Conservation (phyloP, 2,797 vertebrate genomes). For the Sarcophilus harrisii region DNA sequence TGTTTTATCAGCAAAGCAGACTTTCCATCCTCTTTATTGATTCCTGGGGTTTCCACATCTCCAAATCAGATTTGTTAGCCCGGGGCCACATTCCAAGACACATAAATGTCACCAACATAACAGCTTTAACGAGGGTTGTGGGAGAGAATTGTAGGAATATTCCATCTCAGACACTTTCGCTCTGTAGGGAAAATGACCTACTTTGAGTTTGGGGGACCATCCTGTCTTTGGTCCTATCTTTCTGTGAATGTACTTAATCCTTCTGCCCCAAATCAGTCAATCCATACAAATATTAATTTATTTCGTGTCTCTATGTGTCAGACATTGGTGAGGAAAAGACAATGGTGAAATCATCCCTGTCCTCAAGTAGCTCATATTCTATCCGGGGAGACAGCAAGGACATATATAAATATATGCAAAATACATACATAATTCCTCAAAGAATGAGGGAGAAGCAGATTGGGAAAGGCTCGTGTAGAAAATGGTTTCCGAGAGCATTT, state of each 20-base stretch:
- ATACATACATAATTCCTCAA: neutral
- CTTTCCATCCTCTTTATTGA: slow-evolving; percentile 71
- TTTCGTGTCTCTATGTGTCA: neutral
- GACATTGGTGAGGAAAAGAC: neutral
- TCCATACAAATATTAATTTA: neutral
- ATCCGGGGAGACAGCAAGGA: neutral
- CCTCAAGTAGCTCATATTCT: neutral
- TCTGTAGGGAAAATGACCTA: slow-evolving; percentile 27
- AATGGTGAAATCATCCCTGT: neutral
- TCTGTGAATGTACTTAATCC: neutral
- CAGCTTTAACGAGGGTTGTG: slow-evolving; percentile 66
- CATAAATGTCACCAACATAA: slow-evolving; percentile 68
- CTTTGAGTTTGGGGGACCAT: neutral
- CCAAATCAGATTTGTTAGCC: slow-evolving; percentile 65
- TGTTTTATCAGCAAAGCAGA: slow-evolving; percentile 56
- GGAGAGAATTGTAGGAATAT: slow-evolving; percentile 70
- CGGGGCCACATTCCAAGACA: slow-evolving; percentile 66
- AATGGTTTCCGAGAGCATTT: neutral
- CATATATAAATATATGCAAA: neutral
- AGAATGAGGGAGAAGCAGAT: neutral
- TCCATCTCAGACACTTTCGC: slow-evolving; percentile 66
- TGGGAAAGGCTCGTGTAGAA: neutral
- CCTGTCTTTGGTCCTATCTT: neutral
- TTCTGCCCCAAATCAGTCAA: neutral
- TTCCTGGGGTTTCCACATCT: slow-evolving; percentile 74